These are phyloP conservation scores for Aviceda subcristata DNA, from an alignment of 2,113 vertebrate species.

Conservation along the genomic window DNA sequence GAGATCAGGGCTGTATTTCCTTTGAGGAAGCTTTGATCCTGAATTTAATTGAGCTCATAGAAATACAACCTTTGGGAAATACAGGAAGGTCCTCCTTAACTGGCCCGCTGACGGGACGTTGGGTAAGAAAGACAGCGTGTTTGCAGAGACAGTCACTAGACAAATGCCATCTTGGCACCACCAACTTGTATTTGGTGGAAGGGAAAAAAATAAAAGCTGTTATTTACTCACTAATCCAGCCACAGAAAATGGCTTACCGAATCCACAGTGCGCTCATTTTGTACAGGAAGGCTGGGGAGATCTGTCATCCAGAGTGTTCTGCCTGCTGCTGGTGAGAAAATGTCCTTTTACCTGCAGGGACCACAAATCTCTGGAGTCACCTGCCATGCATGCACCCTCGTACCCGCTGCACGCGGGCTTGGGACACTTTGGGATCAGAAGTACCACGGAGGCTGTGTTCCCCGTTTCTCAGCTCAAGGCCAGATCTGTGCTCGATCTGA, in stretches of 20 bases:
- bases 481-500: rapidly evolving
- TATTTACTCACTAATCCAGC: background rate
- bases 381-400: background rate
- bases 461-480: background rate
- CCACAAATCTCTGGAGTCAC: background rate
- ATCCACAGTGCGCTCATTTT: background rate
- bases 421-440: background rate
- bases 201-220: background rate
- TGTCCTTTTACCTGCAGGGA: background rate
- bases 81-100: background rate
- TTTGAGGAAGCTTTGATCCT: background rate
- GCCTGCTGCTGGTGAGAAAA: background rate
- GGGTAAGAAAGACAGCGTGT: background rate
- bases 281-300: rapidly evolving
- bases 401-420: rapidly evolving
- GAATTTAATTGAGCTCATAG: background rate
- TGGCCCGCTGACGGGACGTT: rapidly evolving
- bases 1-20: background rate
- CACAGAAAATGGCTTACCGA: background rate
- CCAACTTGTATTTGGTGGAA: background rate
- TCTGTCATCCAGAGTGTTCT: rapidly evolving
- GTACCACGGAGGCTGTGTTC: background rate
- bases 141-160: background rate
- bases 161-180: background rate
- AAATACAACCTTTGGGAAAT: background rate